These are phyloP conservation scores for Phodopus roborovskii DNA, from an alignment of 2,113 vertebrate genomes.

Conservation along the genomic window DNA sequence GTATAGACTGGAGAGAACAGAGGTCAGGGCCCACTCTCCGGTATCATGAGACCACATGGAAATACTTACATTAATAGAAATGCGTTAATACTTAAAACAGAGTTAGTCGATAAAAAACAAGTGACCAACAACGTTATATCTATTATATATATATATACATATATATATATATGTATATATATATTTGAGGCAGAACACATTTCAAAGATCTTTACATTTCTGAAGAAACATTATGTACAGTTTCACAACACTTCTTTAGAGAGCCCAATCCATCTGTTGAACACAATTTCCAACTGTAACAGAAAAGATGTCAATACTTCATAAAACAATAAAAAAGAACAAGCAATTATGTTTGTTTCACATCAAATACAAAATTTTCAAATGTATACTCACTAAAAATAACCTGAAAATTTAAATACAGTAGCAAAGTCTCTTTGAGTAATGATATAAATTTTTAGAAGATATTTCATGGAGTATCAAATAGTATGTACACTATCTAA, in stretches of 20 bases:
- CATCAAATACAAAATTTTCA: constrained; percentile 7
- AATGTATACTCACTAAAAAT: constrained; percentile 22
- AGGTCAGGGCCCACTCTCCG: no score
- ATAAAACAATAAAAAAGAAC: constrained; percentile 26
- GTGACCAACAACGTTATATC: no score
- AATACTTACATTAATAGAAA: no score
- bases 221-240: neutral
- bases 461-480: neutral
- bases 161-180: no score
- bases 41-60: no score
- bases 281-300: neutral
- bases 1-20: no score
- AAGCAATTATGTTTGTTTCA: neutral
- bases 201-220: constrained; percentile 32
- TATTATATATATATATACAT: no score
- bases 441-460: neutral
- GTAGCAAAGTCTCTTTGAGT: neutral
- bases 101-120: no score
- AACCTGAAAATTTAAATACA: constrained; percentile 31
- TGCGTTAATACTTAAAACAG: no score
- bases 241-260: constrained; percentile 3
- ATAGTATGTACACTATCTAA: neutral
- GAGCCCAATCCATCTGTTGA: neutral
- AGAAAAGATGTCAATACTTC: neutral
- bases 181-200: neutral